Conservation (phyloP, 2,113 vertebrate species). For the Progne subis region DNA sequence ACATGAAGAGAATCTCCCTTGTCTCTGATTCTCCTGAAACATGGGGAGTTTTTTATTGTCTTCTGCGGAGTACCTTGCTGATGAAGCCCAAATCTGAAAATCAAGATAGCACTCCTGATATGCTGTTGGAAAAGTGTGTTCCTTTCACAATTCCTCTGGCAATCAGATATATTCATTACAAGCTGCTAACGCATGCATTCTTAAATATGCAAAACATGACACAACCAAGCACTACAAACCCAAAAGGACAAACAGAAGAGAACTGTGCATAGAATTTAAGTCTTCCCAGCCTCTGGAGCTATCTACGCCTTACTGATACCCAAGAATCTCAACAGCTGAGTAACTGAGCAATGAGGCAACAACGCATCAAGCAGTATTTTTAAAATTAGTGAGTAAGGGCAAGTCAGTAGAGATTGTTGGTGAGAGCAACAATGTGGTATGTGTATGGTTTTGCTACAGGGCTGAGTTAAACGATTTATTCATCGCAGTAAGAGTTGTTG, state of each 20-base stretch:
- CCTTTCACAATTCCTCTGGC: not conserved
- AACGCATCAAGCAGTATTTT: not conserved
- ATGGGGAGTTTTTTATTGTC: not conserved
- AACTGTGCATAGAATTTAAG: not conserved
- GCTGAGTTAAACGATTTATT: not conserved
- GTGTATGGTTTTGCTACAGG: not conserved
- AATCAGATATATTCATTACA: not conserved
- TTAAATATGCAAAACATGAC: not conserved
- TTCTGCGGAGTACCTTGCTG: not conserved
- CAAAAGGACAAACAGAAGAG: not conserved
- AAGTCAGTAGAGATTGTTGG: not conserved
- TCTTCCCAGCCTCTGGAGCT: not conserved
- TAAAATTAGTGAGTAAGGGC: not conserved
- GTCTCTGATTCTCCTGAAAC: not conserved
- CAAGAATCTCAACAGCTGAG: not conserved
- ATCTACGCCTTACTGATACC: not conserved
- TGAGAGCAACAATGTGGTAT: not conserved
- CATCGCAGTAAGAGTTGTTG: not conserved
- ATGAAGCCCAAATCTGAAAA: not conserved
- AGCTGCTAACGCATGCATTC: accelerated
- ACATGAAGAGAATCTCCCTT: not conserved
- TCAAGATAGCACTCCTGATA: not conserved
- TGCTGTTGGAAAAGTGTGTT: not conserved
- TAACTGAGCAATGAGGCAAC: not conserved
- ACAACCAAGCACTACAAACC: not conserved